Percentiles rank a stretch among this genome's conserved stretches.
phyloP scores from a whole-genome alignment of 2,113 vertebrate genomes.

The Myodes glareolus region DNA sequence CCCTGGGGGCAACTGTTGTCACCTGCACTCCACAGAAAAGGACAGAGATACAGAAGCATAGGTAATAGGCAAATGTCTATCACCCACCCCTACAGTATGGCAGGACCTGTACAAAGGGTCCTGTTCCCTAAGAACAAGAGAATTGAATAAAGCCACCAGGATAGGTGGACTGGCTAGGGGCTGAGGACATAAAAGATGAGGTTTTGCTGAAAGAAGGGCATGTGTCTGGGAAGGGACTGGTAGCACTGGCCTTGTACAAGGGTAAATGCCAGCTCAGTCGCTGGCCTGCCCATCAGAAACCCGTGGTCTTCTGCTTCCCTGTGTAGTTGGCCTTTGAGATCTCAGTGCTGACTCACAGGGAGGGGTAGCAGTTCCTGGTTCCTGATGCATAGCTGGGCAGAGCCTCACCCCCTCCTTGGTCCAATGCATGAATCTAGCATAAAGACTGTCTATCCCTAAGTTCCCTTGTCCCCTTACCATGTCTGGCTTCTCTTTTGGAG shows the following conservation, averaged over 20 bases:
- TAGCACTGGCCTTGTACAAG: neutral
- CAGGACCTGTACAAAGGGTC: no score
- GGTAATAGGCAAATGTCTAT: neutral
- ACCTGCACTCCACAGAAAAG: neutral
- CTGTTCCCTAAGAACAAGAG: neutral
- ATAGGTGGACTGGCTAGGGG: neutral
- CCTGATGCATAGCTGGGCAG: neutral
- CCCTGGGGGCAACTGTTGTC: neutral
- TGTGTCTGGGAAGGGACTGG: neutral
- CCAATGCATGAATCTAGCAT: neutral
- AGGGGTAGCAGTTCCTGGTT: neutral
- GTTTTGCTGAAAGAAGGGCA: neutral
- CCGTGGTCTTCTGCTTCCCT: no score
- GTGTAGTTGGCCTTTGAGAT: neutral
- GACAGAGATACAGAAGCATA: neutral
- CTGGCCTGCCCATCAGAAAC: neutral
- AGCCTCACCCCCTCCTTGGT: neutral
- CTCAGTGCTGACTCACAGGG: conserved; percentile 46
- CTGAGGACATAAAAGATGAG: neutral
- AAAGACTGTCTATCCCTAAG: accelerated
- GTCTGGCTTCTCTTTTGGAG: neutral
- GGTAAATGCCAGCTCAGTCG: no score
- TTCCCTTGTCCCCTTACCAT: neutral
- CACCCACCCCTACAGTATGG: accelerated
- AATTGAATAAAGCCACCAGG: neutral